phyloP scores from a whole-genome alignment of 2,113 vertebrate genomes.

The Colaptes auratus region DNA sequence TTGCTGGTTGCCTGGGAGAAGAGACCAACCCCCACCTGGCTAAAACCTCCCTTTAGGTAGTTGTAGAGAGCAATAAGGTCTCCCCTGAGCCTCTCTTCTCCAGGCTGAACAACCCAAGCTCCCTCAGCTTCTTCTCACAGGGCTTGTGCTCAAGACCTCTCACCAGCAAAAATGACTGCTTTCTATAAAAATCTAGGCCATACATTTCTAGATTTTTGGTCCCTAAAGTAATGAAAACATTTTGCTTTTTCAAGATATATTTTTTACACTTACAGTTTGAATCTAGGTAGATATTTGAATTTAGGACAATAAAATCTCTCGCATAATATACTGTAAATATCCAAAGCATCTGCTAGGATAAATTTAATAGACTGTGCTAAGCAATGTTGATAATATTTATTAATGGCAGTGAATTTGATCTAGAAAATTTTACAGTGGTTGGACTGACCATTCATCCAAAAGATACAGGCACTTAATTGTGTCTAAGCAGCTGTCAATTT shows the following conservation, averaged over 20 bases:
- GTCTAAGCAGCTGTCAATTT: slow-evolving; percentile 57
- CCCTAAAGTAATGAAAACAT: not conserved
- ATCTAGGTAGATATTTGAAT: not conserved
- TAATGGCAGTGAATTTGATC: not conserved
- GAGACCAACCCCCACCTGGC: too few relatives aligned
- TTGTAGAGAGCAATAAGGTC: too few relatives aligned
- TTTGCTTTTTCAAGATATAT: not conserved
- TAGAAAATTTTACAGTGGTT: slow-evolving; percentile 32
- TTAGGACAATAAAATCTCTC: not conserved
- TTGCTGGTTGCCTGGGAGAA: too few relatives aligned
- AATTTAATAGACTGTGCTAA: not conserved
- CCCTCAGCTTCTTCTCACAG: too few relatives aligned
- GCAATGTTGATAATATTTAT: not conserved
- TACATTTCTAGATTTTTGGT: not conserved
- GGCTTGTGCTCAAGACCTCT: too few relatives aligned
- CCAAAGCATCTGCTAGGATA: not conserved
- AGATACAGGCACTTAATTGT: slow-evolving; percentile 39
- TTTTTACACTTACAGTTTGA: not conserved
- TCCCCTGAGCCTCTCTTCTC: too few relatives aligned
- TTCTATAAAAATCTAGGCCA: not conserved
- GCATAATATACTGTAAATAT: not conserved
- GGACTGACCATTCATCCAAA: slow-evolving; percentile 49
- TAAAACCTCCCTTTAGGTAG: too few relatives aligned
- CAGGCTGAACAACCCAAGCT: too few relatives aligned
- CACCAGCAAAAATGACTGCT: not conserved